These are phyloP conservation scores for Cabera pusaria DNA, from an alignment of 2,888 invertebrate species.

Conservation along the genomic window DNA sequence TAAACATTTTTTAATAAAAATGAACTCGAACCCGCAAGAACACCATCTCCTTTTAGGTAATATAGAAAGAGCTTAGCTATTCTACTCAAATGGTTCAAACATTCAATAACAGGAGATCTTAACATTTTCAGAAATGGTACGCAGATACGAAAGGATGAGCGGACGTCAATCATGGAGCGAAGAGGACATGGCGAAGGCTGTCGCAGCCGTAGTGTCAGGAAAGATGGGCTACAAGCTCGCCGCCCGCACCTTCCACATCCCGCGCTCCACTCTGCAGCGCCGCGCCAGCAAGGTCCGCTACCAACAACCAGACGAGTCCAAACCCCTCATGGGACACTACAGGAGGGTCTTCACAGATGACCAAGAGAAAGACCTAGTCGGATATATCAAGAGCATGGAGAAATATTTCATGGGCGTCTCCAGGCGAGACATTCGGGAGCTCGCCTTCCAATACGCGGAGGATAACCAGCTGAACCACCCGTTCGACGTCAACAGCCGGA, in stretches of 20 bases:
- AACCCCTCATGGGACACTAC: constrained; percentile 77
- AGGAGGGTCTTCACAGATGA: constrained; percentile 75
- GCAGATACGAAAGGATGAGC: constrained; percentile 79
- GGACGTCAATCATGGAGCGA: constrained; percentile 79
- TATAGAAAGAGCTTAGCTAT: too few relatives aligned
- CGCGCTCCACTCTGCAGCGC: constrained; percentile 74
- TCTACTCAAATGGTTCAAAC: constrained; percentile 10
- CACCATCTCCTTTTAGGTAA: constrained; percentile 14
- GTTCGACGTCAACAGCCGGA: constrained; percentile 72
- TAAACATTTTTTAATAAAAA: constrained; percentile 32
- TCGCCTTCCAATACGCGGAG: constrained; percentile 79
- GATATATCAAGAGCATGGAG: constrained; percentile 79
- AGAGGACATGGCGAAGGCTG: constrained; percentile 77
- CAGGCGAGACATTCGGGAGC: constrained; percentile 69
- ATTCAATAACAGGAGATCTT: constrained; percentile 10
- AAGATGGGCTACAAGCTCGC: constrained; percentile 80
- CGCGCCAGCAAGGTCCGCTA: constrained; percentile 76
- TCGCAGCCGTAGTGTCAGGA: constrained; percentile 76
- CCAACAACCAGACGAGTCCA: constrained; percentile 69
- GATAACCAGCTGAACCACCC: constrained; percentile 72
- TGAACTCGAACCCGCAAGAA: constrained; percentile 6
- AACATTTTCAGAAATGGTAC: constrained; percentile 73
- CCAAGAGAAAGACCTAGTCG: constrained; percentile 75
- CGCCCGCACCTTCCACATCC: constrained; percentile 75
- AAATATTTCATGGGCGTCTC: constrained; percentile 77